A percentile compares a stretch with the other conserved stretches of the same genome.
These are phyloP conservation scores for Cosmorhoe ocellata DNA, from an alignment of 2,888 invertebrate genomes.

Conservation along the genomic window DNA sequence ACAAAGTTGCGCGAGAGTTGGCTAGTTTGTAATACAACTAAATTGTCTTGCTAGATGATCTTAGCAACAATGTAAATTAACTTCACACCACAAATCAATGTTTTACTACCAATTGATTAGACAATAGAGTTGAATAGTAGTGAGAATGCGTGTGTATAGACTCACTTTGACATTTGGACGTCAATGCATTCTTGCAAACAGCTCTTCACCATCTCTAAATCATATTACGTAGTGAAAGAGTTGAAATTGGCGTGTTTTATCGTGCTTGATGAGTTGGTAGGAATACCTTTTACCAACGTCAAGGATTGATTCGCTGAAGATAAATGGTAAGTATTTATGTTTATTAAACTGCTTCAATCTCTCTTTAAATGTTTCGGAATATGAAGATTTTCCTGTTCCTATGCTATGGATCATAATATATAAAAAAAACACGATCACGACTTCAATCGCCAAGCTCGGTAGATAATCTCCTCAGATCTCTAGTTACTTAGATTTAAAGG, in stretches of 20 bases:
- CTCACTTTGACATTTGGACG: conserved; percentile 49
- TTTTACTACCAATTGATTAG: conserved; percentile 36
- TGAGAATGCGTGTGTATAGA: conserved; percentile 42
- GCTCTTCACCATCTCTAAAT: conserved; percentile 12
- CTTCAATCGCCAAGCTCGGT: too few species aligned
- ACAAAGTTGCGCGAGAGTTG: too few species aligned
- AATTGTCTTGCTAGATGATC: too few species aligned
- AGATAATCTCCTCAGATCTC: too few species aligned
- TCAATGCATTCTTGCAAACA: conserved; percentile 45
- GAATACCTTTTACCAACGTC: conserved; percentile 45
- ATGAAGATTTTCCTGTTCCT: neutral
- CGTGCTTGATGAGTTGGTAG: conserved; percentile 14
- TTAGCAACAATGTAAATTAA: conserved; percentile 2
- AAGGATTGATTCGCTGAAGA: conserved; percentile 50
- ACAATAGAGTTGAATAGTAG: conserved; percentile 42
- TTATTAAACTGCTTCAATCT: conserved; percentile 14
- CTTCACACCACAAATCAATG: conserved; percentile 17
- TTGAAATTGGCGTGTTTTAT: conserved; percentile 6
- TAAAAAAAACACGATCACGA: too few species aligned
- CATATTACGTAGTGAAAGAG: neutral
- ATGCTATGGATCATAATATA: too few species aligned
- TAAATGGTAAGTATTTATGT: conserved; percentile 37
- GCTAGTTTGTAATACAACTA: too few species aligned
- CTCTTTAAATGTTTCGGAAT: conserved; percentile 9
- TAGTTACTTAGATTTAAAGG: too few species aligned